phyloP scores from a whole-genome alignment of 1,140 invertebrate genomes.

The Drosophila albomicans region DNA sequence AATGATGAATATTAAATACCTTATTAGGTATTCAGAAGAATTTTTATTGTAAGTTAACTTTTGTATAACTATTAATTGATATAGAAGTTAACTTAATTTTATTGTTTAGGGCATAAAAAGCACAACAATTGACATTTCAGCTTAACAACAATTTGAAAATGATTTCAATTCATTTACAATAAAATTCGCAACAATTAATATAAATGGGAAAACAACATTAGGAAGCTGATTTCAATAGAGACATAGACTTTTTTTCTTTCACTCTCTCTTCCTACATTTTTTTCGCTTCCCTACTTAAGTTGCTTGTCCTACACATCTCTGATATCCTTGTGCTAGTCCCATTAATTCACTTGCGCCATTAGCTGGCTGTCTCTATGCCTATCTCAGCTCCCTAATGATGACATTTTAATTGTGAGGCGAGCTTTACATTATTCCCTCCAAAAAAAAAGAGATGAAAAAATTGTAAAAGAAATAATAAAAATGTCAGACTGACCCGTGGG shows the following conservation, averaged over 20 bases:
- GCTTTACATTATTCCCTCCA: slow-evolving; percentile 13
- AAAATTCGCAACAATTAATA: not conserved
- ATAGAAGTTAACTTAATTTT: too few relatives aligned
- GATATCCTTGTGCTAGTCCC: not conserved
- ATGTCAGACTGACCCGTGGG: slow-evolving; percentile 29
- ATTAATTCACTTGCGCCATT: not conserved
- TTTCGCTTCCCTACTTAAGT: not conserved
- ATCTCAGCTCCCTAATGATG: slow-evolving; percentile 28
- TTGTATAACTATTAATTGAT: too few relatives aligned
- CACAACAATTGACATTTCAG: too few relatives aligned
- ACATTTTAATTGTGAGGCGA: slow-evolving; percentile 47
- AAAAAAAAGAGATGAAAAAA: slow-evolving; percentile 23
- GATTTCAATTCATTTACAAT: not conserved
- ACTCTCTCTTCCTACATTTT: not conserved
- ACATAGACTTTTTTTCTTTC: not conserved
- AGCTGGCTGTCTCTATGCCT: slow-evolving; percentile 4
- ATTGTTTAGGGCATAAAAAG: too few relatives aligned
- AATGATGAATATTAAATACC: too few relatives aligned
- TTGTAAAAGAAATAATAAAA: slow-evolving; percentile 40
- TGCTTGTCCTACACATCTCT: not conserved
- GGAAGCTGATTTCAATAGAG: not conserved
- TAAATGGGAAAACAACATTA: not conserved
- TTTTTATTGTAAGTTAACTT: too few relatives aligned
- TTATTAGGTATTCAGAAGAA: too few relatives aligned
- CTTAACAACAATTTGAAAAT: not conserved